These are phyloP conservation scores for Keiferia lycopersicella DNA, from an alignment of 2,888 invertebrate genomes.

Conservation along the genomic window DNA sequence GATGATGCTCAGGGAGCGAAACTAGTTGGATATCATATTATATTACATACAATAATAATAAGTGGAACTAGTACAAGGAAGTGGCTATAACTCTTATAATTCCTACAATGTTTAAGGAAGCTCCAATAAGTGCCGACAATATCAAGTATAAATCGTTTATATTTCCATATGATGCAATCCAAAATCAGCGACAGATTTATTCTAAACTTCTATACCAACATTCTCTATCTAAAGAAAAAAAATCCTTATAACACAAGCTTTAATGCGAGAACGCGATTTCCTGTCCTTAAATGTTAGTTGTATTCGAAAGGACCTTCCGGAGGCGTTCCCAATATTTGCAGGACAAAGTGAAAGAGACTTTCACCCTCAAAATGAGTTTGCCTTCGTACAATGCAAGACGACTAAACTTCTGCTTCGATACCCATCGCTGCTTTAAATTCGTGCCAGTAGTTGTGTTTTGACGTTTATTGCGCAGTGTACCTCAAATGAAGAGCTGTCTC, in stretches of 20 bases:
- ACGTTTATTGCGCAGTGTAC: background rate
- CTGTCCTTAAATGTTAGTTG: conserved; percentile 1
- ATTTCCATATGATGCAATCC: too few species aligned
- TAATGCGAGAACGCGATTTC: background rate
- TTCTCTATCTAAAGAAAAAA: too few species aligned
- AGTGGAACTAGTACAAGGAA: too few species aligned
- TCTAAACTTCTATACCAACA: too few species aligned
- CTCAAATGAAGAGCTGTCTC: background rate
- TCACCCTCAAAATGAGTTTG: background rate
- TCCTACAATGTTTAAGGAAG: too few species aligned
- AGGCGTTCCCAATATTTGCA: background rate
- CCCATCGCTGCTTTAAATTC: background rate
- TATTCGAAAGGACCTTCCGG: background rate
- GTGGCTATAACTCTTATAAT: too few species aligned
- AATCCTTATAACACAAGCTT: background rate
- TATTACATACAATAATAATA: too few species aligned
- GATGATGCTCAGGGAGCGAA: too few species aligned
- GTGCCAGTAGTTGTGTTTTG: background rate
- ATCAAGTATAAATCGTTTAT: too few species aligned
- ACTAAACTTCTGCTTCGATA: background rate
- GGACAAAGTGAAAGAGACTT: background rate
- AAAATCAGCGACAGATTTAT: too few species aligned
- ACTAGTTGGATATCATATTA: too few species aligned
- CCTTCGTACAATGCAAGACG: background rate
- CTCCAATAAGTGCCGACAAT: too few species aligned